These are phyloP conservation scores for Mesorhabditis belari DNA, from an alignment of 2,888 invertebrate genomes.

Conservation along the genomic window DNA sequence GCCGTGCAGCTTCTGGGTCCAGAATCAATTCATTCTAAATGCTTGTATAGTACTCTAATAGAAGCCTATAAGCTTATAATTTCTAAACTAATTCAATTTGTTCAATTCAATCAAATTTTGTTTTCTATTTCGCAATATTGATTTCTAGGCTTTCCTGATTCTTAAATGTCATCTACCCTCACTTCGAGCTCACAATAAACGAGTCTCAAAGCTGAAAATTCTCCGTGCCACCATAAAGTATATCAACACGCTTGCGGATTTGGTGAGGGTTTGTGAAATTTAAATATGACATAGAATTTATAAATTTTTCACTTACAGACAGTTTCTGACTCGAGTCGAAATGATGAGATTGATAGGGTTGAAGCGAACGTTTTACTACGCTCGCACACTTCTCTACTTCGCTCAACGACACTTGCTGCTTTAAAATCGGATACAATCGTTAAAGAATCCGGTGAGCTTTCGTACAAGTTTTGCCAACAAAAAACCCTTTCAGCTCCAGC, in stretches of 20 bases:
- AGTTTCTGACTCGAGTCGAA: no score
- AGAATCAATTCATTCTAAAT: constrained; percentile 65
- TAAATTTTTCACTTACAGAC: no score
- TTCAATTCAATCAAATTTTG: constrained; percentile 7
- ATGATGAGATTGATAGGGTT: no score
- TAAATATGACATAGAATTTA: no score
- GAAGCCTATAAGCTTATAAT: no score
- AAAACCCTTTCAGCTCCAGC: no score
- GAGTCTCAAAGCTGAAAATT: constrained; percentile 48
- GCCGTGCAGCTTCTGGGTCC: constrained; percentile 78
- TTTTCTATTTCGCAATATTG: not conserved
- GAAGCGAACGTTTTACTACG: no score
- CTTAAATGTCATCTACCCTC: constrained; percentile 41
- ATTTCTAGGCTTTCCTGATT: constrained; percentile 38
- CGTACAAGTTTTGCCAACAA: no score
- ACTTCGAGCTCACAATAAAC: constrained; percentile 39
- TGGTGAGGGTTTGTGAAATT: constrained; percentile 10
- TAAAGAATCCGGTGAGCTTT: no score
- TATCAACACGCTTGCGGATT: constrained; percentile 41
- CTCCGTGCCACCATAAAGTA: constrained; percentile 42
- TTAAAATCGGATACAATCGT: no score
- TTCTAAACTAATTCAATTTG: not conserved
- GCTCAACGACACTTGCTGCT: no score
- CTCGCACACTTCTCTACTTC: no score
- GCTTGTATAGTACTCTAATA: not conserved